These are phyloP conservation scores for Cataglyphis albicans DNA, from an alignment of 2,888 invertebrate species.

Conservation along the genomic window DNA sequence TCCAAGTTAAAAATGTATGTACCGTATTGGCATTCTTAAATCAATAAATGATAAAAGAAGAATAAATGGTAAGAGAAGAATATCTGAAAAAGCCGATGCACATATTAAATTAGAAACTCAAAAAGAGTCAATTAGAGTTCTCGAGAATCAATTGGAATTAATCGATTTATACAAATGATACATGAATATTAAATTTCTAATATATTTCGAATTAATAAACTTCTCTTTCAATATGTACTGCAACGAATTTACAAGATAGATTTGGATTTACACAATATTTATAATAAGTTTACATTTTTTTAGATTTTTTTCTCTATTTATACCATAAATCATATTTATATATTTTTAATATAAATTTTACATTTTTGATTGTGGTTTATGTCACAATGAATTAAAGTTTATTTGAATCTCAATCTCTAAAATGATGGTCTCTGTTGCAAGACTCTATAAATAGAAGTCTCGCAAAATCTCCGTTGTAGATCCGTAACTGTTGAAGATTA, in stretches of 20 bases:
- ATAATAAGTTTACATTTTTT: background rate
- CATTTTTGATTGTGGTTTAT: background rate
- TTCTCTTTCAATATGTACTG: background rate
- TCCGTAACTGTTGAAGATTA: background rate
- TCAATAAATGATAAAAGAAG: background rate
- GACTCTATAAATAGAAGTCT: slow-evolving; percentile 1
- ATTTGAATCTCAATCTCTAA: background rate
- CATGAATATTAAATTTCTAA: background rate
- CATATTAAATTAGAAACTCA: background rate
- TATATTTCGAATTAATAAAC: slow-evolving; percentile 7
- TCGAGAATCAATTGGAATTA: background rate
- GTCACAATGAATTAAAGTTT: background rate
- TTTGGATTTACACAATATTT: background rate
- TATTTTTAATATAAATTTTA: background rate
- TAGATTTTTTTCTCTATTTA: background rate
- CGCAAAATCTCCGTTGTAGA: background rate
- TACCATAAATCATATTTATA: background rate
- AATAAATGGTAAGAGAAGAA: no score
- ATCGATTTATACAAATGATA: background rate
- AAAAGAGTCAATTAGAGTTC: background rate
- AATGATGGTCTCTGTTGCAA: background rate
- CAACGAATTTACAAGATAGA: background rate
- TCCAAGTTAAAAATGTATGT: slow-evolving; percentile 2
- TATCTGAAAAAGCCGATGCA: background rate
- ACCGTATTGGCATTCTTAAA: background rate